Evolutionary conservation across 2,113 vertebrate genomes (phyloP).

Genomic region (Malurus alboscapulatus): DNA sequence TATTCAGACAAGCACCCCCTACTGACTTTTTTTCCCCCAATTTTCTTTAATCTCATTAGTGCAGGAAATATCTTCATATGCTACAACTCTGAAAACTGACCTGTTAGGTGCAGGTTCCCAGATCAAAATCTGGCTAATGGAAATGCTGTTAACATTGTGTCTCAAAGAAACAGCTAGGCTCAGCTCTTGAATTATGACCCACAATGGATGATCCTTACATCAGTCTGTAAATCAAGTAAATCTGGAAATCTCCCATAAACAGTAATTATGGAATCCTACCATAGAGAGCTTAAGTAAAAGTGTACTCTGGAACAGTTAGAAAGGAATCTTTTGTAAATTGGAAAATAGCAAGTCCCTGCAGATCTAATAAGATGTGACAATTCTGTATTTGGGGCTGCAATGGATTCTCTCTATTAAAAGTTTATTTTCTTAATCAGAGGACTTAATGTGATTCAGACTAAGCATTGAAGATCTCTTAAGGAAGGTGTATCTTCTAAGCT

Average conservation of each 20-base stretch:
- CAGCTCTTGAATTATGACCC: not conserved
- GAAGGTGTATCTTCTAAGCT: not conserved
- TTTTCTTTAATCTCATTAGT: not conserved
- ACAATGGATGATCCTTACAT: not conserved
- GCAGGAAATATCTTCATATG: not conserved
- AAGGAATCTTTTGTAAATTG: not conserved
- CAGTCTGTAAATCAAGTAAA: not conserved
- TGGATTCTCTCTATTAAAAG: not conserved
- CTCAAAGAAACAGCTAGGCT: not conserved
- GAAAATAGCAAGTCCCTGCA: not conserved
- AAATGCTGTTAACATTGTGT: not conserved
- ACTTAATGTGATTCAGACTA: not conserved
- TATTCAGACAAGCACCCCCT: not conserved
- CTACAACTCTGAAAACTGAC: not conserved
- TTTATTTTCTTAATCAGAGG: not conserved
- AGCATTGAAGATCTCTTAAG: not conserved
- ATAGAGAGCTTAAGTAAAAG: not conserved
- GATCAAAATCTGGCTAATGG: not conserved
- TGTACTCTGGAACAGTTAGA: not conserved
- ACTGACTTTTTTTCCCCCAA: fast-evolving
- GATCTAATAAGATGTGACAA: not conserved
- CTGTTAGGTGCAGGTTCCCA: not conserved
- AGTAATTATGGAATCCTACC: not conserved
- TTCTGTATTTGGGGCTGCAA: not conserved
- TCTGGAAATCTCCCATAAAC: not conserved